Conservation (phyloP, 2,797 vertebrate species). For the Mallotus villosus region DNA sequence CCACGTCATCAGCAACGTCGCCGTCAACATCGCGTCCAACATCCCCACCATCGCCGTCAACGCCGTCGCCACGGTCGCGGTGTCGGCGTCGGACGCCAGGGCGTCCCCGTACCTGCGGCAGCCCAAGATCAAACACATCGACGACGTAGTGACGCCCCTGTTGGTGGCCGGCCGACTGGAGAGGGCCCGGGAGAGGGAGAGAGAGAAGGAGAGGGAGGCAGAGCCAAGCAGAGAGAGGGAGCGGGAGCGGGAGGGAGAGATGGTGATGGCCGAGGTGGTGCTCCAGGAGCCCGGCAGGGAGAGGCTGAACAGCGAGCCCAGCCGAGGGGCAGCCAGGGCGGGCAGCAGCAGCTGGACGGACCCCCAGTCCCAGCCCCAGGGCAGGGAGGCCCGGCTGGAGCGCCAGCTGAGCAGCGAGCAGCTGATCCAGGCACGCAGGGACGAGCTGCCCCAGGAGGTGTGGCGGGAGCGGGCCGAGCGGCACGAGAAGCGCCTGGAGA, state of each 20-base stretch:
- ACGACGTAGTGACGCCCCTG: constrained; percentile 67
- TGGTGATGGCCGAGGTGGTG: constrained; percentile 74
- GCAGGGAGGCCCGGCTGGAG: constrained; percentile 67
- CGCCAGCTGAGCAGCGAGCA: constrained; percentile 76
- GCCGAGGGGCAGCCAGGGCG: constrained; percentile 56
- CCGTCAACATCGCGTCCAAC: background rate
- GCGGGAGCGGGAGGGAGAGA: constrained; percentile 53
- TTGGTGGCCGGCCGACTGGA: constrained; percentile 65
- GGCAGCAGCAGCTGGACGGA: constrained; percentile 57
- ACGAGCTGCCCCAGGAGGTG: constrained; percentile 81
- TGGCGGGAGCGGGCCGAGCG: constrained; percentile 78
- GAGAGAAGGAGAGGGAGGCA: constrained; percentile 56
- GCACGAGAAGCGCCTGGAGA: constrained; percentile 73
- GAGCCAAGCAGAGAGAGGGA: constrained; percentile 50
- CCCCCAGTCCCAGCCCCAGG: constrained; percentile 66
- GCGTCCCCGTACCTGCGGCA: constrained; percentile 72
- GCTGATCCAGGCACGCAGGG: constrained; percentile 71
- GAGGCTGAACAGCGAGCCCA: constrained; percentile 68
- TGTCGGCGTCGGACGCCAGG: constrained; percentile 57
- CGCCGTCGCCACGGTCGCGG: background rate
- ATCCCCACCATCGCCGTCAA: background rate
- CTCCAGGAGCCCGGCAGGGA: constrained; percentile 69
- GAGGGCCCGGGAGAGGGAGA: constrained; percentile 46
- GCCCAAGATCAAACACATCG: constrained; percentile 82
- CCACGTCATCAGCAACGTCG: constrained; percentile 33